Percentiles rank a stretch among this genome's conserved stretches.
phyloP scores from a whole-genome alignment of 1,140 invertebrate genomes.

The Branchinecta lynchi region DNA sequence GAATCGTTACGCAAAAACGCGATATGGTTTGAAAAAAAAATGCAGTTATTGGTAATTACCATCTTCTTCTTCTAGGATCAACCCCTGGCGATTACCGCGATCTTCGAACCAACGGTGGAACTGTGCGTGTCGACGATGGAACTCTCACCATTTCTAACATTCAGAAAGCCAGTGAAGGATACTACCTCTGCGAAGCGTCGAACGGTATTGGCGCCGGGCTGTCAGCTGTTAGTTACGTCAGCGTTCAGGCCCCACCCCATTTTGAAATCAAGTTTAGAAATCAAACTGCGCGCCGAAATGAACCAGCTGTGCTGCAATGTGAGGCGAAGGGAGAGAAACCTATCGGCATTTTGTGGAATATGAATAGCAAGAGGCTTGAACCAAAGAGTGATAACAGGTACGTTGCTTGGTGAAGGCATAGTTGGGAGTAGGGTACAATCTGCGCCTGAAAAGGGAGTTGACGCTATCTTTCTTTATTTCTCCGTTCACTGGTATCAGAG shows the following conservation, averaged over 20 bases:
- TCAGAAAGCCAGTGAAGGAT: slow-evolving; percentile 79
- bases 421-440: too few species aligned
- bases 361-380: slow-evolving; percentile 78
- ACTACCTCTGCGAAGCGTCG: slow-evolving; percentile 86
- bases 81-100: slow-evolving; percentile 81
- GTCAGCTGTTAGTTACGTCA: slow-evolving; percentile 78
- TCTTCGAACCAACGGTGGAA: slow-evolving; percentile 69
- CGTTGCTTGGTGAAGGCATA: not conserved
- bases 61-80: slow-evolving; percentile 43
- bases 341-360: slow-evolving; percentile 88
- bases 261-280: slow-evolving; percentile 82
- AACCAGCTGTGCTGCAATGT: slow-evolving; percentile 81
- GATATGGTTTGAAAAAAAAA: not conserved
- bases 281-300: slow-evolving; percentile 70
- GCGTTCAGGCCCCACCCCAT: slow-evolving; percentile 83
- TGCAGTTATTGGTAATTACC: not conserved
- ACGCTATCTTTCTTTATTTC: too few species aligned
- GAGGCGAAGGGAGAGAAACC: slow-evolving; percentile 93
- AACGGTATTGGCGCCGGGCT: slow-evolving; percentile 88
- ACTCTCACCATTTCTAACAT: slow-evolving; percentile 73
- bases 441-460: too few species aligned
- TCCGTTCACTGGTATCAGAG: too few species aligned
- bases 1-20: not conserved
- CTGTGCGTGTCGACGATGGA: slow-evolving; percentile 78
- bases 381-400: slow-evolving; percentile 55